phyloP scores from a whole-genome alignment of 2,113 vertebrate species.

The Phylloscopus trochilus region DNA sequence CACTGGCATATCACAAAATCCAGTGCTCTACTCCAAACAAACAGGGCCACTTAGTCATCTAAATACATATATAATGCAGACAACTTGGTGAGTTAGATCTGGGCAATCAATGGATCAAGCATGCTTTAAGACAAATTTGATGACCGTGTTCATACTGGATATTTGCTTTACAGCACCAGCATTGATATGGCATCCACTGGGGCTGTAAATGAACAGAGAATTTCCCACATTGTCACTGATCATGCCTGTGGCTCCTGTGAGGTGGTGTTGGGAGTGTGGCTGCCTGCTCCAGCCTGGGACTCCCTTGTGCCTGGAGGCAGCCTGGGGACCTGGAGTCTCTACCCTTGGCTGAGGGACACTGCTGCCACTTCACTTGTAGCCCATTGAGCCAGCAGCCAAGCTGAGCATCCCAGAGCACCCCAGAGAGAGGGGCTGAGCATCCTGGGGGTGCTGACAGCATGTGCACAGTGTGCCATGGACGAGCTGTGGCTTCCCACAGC shows the following conservation, averaged over 20 bases:
- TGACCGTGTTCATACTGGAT: not conserved
- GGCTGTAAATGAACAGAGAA: not conserved
- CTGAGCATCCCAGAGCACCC: not conserved
- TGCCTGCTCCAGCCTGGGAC: not conserved
- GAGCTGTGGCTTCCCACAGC: not conserved
- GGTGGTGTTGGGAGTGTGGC: rapidly evolving
- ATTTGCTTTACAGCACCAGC: not conserved
- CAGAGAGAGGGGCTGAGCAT: not conserved
- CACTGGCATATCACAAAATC: not conserved
- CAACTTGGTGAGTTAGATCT: not conserved
- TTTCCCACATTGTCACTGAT: not conserved
- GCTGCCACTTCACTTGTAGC: not conserved
- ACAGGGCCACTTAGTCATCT: not conserved
- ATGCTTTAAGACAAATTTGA: not conserved
- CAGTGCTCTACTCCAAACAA: not conserved
- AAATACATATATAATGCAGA: not conserved
- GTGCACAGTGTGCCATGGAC: rapidly evolving
- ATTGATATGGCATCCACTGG: not conserved
- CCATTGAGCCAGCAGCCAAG: not conserved
- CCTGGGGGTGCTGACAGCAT: rapidly evolving
- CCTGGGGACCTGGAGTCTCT: not conserved
- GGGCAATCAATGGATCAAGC: not conserved
- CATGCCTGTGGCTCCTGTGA: rapidly evolving
- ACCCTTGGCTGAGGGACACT: not conserved
- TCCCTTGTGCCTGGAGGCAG: not conserved